A percentile compares a stretch with the other conserved stretches of the same genome.
Evolutionary conservation across 1,140 invertebrate species (phyloP).

Genomic region (Drosophila ogumai): DNA sequence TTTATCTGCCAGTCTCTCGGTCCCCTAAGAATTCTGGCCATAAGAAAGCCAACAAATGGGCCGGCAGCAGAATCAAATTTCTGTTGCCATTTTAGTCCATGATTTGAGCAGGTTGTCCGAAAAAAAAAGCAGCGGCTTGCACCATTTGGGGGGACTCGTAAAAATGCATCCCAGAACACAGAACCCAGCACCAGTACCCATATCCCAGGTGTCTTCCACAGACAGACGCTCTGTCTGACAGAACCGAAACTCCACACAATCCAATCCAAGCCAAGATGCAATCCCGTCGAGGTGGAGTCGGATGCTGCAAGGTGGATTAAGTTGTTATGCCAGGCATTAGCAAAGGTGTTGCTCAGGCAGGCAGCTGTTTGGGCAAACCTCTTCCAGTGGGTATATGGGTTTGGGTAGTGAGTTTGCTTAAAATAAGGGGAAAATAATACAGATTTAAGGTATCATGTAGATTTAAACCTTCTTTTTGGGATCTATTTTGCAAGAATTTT

Average conservation of each 20-base stretch:
- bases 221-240: slow-evolving; percentile 53
- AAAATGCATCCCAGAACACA: slow-evolving; percentile 38
- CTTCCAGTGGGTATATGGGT: not conserved
- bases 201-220: slow-evolving; percentile 39
- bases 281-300: slow-evolving; percentile 25
- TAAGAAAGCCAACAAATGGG: slow-evolving; percentile 66
- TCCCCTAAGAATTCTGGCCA: slow-evolving; percentile 25
- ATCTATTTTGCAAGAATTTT: not conserved
- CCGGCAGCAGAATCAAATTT: slow-evolving; percentile 55
- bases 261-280: slow-evolving; percentile 22
- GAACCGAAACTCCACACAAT: slow-evolving; percentile 19
- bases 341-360: slow-evolving; percentile 63
- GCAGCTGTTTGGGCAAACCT: slow-evolving; percentile 26
- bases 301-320: slow-evolving; percentile 67
- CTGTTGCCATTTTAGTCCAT: slow-evolving; percentile 22
- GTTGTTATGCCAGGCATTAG: slow-evolving; percentile 75
- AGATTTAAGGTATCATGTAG: not conserved
- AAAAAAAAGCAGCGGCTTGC: slow-evolving; percentile 19
- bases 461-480: not conserved
- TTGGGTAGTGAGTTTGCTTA: not conserved
- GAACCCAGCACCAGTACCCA: not conserved
- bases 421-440: not conserved
- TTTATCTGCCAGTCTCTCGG: slow-evolving; percentile 52
- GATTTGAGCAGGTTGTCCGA: slow-evolving; percentile 74
- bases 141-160: slow-evolving; percentile 40